Evolutionary conservation across 1,140 invertebrate genomes (phyloP).

Genomic region (Nasonia vitripennis): DNA sequence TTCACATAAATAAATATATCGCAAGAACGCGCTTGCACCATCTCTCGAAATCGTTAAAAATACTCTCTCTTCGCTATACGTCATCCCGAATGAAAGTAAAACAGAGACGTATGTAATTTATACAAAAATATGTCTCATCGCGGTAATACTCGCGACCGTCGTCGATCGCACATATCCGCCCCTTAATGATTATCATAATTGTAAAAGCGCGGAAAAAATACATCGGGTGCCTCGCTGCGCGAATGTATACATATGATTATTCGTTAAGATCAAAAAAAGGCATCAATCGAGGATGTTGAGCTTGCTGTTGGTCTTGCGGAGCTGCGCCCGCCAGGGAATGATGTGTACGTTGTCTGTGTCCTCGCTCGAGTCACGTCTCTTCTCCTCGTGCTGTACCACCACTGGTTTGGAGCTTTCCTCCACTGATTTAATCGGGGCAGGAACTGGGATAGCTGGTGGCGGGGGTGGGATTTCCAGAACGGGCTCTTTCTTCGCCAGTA

Average conservation of each 20-base stretch:
- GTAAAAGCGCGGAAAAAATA: neutral
- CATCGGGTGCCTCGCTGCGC: neutral
- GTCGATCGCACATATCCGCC: neutral
- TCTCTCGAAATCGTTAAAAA: neutral
- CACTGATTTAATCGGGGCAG: constrained; percentile 34
- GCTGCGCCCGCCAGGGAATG: constrained; percentile 90
- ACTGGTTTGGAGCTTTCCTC: constrained; percentile 67
- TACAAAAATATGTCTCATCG: constrained; percentile 6
- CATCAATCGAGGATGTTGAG: constrained; percentile 82
- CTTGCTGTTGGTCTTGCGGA: constrained; percentile 91
- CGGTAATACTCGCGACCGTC: neutral
- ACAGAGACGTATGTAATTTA: constrained; percentile 4
- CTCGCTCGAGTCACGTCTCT: constrained; percentile 76
- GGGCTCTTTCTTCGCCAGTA: constrained; percentile 58
- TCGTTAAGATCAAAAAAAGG: neutral
- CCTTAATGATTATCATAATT: neutral
- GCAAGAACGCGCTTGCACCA: neutral
- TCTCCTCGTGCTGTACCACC: constrained; percentile 56
- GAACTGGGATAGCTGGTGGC: constrained; percentile 45
- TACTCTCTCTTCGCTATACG: neutral
- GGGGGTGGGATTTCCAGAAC: constrained; percentile 36
- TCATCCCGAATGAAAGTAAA: neutral
- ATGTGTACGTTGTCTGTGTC: constrained; percentile 79
- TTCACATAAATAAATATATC: constrained; percentile 34
- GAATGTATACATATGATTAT: too few relatives aligned